These are phyloP conservation scores for Luperina nickerlii DNA, from an alignment of 2,888 invertebrate species.

Conservation along the genomic window DNA sequence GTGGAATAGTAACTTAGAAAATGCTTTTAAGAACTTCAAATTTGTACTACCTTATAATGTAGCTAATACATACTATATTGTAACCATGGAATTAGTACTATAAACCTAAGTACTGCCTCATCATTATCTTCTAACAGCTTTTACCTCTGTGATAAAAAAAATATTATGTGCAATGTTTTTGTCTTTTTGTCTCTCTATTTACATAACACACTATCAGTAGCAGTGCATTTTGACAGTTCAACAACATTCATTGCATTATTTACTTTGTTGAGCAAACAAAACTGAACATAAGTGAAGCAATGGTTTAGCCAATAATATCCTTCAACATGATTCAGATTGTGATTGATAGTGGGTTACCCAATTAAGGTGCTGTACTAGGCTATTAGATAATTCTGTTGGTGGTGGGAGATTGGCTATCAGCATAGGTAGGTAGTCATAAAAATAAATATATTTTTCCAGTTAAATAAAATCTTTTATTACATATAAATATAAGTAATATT, in stretches of 20 bases:
- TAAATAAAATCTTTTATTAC: conserved; percentile 66
- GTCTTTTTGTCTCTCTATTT: background rate
- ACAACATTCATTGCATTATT: no score
- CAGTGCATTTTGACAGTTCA: no score
- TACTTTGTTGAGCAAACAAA: no score
- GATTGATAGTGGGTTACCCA: no score
- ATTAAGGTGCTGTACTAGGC: background rate
- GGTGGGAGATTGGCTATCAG: background rate
- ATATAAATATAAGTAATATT: conserved; percentile 50
- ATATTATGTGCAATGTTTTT: background rate
- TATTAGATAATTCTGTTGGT: background rate
- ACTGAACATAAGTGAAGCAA: no score
- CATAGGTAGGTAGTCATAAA: no score
- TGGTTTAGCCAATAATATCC: no score
- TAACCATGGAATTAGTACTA: background rate
- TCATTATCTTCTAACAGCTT: background rate
- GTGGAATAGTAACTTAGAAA: background rate
- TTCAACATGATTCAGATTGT: no score
- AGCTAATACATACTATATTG: background rate
- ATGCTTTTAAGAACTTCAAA: no score
- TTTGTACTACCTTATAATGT: background rate
- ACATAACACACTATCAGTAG: no score
- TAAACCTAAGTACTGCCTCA: background rate
- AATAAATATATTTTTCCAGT: conserved; percentile 35
- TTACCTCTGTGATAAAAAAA: conserved; percentile 30